A percentile compares a stretch with the other conserved stretches of the same genome.
These are phyloP conservation scores for Venturia canescens DNA, from an alignment of 1,140 invertebrate genomes.

Conservation along the genomic window DNA sequence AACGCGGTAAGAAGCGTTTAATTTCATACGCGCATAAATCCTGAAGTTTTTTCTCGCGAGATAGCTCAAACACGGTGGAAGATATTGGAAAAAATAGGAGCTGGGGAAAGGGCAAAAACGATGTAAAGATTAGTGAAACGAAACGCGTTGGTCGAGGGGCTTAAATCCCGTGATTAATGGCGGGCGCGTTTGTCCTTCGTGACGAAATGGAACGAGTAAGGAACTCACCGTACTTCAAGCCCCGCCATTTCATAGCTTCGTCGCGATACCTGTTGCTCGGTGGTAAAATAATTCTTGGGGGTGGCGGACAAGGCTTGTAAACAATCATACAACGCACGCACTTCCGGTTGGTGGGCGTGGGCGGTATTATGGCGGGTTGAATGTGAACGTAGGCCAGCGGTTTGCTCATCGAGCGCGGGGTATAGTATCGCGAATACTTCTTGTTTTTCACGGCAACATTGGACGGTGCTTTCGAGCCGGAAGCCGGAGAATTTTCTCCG, in stretches of 20 bases:
- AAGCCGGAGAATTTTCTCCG: conserved; percentile 5
- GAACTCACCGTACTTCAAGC: conserved; percentile 71
- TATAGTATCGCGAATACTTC: conserved; percentile 50
- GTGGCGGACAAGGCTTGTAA: conserved; percentile 69
- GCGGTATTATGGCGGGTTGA: conserved; percentile 59
- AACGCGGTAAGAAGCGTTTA: not conserved
- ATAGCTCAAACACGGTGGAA: too few relatives aligned
- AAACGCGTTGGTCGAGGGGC: too few relatives aligned
- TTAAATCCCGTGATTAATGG: not conserved
- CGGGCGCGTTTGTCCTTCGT: not conserved
- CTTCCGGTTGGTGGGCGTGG: conserved; percentile 64
- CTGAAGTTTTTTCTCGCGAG: not conserved
- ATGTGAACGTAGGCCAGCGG: conserved; percentile 74
- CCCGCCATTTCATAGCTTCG: conserved; percentile 64
- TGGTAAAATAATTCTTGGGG: conserved; percentile 60
- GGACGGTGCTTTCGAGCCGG: not conserved
- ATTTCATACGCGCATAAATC: not conserved
- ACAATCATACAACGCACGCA: conserved; percentile 71
- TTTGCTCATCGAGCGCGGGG: conserved; percentile 46
- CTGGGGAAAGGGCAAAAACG: too few relatives aligned
- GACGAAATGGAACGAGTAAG: not conserved
- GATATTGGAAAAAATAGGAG: too few relatives aligned
- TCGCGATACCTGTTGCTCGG: conserved; percentile 65
- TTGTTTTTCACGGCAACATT: conserved; percentile 39
- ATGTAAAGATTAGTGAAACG: too few relatives aligned